Percentiles rank a stretch among this genome's conserved stretches.
phyloP scores from a whole-genome alignment of 53 echinoderm and acorn worm genomes.

The Henricia sp. region DNA sequence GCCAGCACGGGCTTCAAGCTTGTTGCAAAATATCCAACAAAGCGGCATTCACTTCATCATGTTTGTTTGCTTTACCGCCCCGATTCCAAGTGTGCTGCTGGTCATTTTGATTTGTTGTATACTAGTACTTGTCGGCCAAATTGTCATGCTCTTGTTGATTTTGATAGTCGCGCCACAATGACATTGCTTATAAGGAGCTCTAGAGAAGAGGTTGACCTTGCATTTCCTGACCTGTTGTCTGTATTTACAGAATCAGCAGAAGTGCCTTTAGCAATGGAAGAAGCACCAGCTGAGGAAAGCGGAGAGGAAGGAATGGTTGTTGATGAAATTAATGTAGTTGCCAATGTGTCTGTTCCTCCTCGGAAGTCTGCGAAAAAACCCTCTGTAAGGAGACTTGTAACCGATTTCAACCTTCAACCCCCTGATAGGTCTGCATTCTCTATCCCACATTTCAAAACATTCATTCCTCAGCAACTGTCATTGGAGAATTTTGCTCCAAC shows the following conservation, averaged over 20 bases:
- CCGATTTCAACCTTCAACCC: neutral
- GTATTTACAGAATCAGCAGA: no score
- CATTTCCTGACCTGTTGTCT: neutral
- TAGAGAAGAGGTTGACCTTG: neutral
- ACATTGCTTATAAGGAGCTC: neutral
- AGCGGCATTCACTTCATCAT: neutral
- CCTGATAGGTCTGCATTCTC: constrained; percentile 9
- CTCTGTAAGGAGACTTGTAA: constrained; percentile 15
- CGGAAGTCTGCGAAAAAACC: constrained; percentile 9
- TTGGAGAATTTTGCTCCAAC: constrained; percentile 17
- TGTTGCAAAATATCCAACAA: constrained; percentile 24
- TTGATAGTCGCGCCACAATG: neutral
- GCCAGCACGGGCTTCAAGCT: neutral
- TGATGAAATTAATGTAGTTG: no score
- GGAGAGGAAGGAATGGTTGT: no score
- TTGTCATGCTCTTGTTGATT: constrained; percentile 1
- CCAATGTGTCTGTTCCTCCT: no score
- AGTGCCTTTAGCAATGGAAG: neutral
- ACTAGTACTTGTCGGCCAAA: constrained; percentile 11
- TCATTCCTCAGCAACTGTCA: constrained; percentile 34
- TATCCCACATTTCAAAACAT: constrained; percentile 42
- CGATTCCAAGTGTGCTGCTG: neutral
- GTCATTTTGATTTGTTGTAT: constrained; percentile 53
- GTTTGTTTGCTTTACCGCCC: constrained; percentile 34
- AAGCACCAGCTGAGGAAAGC: no score